Conservation (phyloP, 2,797 vertebrate genomes). For the Sebastiscus tertius region DNA sequence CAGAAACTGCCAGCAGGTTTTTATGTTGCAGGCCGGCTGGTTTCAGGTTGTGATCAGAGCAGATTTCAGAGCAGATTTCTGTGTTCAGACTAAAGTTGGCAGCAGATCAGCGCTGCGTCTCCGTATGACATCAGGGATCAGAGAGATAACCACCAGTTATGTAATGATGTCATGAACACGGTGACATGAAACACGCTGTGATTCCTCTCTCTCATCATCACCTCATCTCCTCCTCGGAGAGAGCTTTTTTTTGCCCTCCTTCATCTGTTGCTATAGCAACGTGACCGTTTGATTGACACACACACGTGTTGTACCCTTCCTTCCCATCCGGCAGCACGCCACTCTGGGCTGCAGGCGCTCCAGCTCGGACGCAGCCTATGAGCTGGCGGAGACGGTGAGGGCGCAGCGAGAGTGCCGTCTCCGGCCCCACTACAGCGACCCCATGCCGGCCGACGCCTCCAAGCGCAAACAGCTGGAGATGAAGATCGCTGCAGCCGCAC, state of each 20-base stretch:
- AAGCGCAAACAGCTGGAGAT: constrained; percentile 94
- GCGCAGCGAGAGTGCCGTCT: constrained; percentile 89
- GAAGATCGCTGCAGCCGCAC: constrained; percentile 89
- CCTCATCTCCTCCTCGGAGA: neutral
- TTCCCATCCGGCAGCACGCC: constrained; percentile 69
- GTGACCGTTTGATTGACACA: constrained; percentile 45
- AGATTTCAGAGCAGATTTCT: constrained; percentile 29
- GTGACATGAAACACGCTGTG: neutral
- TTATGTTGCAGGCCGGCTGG: constrained; percentile 31
- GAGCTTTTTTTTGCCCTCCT: neutral
- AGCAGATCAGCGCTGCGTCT: constrained; percentile 29
- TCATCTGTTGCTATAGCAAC: constrained; percentile 60
- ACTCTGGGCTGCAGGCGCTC: constrained; percentile 87
- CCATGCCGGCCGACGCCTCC: constrained; percentile 89
- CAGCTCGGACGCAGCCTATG: constrained; percentile 89
- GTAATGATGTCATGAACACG: constrained; percentile 53
- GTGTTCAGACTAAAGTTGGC: constrained; percentile 44
- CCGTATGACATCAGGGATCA: constrained; percentile 55
- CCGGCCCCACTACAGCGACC: constrained; percentile 91
- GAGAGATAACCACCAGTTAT: constrained; percentile 48
- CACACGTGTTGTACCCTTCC: constrained; percentile 27
- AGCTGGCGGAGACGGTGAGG: constrained; percentile 86
- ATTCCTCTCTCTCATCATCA: constrained; percentile 8
- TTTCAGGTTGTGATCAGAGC: constrained; percentile 46
- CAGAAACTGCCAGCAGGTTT: neutral